These are phyloP conservation scores for Talpa occidentalis DNA, from an alignment of 2,113 vertebrate genomes.

Conservation along the genomic window DNA sequence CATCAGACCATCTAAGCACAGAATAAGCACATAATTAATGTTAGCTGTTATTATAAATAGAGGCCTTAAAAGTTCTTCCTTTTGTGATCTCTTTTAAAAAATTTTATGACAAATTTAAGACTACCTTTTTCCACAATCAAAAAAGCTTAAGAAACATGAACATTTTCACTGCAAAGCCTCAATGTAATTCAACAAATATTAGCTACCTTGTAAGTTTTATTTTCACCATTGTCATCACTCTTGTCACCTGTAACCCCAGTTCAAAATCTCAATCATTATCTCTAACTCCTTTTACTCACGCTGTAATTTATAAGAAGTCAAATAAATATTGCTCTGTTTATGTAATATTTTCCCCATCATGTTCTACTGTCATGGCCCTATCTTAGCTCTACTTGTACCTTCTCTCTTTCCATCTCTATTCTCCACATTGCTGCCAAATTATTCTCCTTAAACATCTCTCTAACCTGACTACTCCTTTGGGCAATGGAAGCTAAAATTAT, in stretches of 20 bases:
- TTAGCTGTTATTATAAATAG: slow-evolving; percentile 16
- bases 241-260: background rate
- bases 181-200: background rate
- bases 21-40: background rate
- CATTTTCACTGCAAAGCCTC: slow-evolving; percentile 37
- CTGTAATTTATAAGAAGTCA: background rate
- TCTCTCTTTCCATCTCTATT: background rate
- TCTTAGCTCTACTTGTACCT: background rate
- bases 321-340: background rate
- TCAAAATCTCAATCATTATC: background rate
- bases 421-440: background rate
- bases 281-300: background rate
- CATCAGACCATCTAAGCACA: slow-evolving; percentile 18
- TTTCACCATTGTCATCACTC: background rate
- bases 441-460: background rate
- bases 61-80: slow-evolving; percentile 22
- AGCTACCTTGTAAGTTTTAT: slow-evolving; percentile 2
- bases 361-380: background rate
- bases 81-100: background rate
- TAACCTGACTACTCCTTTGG: background rate
- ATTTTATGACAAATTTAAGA: slow-evolving; percentile 37
- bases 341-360: background rate
- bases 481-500: background rate
- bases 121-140: slow-evolving; percentile 39
- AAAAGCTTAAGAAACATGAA: slow-evolving; percentile 10